Conservation (phyloP, 2,113 vertebrate species). For the Scatophagus argus region DNA sequence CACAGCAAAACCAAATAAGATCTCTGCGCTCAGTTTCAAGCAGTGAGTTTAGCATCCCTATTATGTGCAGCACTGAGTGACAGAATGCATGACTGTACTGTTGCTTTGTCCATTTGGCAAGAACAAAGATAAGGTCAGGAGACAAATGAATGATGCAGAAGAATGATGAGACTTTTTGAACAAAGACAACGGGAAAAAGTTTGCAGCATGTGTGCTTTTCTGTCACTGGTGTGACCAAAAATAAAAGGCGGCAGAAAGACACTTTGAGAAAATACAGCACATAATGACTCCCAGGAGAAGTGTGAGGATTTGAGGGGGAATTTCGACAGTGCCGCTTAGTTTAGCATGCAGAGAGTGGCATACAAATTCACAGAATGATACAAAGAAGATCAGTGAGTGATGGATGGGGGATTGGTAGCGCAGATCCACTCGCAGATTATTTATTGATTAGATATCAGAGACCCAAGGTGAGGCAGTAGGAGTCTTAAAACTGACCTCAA, state of each 20-base stretch:
- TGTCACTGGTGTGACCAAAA: neutral
- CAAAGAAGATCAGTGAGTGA: constrained; percentile 64
- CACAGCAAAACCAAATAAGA: constrained; percentile 48
- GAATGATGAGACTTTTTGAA: constrained; percentile 28
- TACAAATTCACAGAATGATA: constrained; percentile 42
- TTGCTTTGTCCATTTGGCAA: constrained; percentile 63
- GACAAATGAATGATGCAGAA: constrained; percentile 48
- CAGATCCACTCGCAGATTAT: constrained; percentile 76
- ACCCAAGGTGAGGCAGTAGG: constrained; percentile 48
- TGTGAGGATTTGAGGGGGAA: constrained; percentile 1
- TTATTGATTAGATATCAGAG: constrained; percentile 80
- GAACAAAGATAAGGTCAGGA: constrained; percentile 56
- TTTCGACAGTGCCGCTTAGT: constrained; percentile 6
- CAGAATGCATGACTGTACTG: constrained; percentile 59
- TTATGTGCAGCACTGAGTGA: constrained; percentile 53
- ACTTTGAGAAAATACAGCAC: neutral
- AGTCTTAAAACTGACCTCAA: constrained; percentile 70
- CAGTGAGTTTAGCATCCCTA: constrained; percentile 50
- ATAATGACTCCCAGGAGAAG: constrained; percentile 12
- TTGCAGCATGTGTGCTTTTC: neutral
- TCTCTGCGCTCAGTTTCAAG: constrained; percentile 33
- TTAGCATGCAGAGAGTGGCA: constrained; percentile 49
- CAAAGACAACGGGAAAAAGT: constrained; percentile 30
- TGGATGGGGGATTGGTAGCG: constrained; percentile 67
- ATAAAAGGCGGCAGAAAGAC: neutral